Conservation (phyloP, 2,113 vertebrate genomes). For the Pica pica region DNA sequence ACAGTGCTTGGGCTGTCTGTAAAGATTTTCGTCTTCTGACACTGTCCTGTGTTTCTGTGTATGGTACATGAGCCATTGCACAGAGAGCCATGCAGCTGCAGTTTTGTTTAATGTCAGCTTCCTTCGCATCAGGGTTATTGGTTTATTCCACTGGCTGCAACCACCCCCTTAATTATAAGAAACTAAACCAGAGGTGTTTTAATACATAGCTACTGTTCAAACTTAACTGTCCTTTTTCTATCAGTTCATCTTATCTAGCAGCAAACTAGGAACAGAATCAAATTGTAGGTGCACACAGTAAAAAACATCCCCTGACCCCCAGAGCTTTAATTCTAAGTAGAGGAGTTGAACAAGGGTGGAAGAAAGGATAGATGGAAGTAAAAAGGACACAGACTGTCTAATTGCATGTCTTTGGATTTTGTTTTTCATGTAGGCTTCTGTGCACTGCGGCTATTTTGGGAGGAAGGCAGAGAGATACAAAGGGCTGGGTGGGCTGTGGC, state of each 20-base stretch:
- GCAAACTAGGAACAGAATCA: not conserved
- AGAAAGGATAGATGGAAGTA: not conserved
- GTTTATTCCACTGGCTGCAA: not conserved
- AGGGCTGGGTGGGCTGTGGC: not conserved
- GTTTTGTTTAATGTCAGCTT: not conserved
- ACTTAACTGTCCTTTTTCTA: not conserved
- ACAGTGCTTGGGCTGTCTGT: not conserved
- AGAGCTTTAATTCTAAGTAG: not conserved
- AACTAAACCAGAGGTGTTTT: not conserved
- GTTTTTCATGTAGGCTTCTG: not conserved
- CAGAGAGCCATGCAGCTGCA: not conserved
- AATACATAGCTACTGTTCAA: not conserved
- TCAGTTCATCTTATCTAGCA: not conserved
- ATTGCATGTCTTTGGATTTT: not conserved
- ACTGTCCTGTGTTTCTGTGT: not conserved
- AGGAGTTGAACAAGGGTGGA: not conserved
- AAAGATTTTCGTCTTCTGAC: not conserved
- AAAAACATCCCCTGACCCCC: not conserved
- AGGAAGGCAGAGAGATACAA: not conserved
- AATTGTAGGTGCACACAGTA: not conserved
- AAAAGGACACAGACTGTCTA: not conserved
- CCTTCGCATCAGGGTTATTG: not conserved
- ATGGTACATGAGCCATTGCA: not conserved
- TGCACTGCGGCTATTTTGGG: not conserved
- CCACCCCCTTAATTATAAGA: not conserved